Base-by-base conservation (phyloP, 2,113 vertebrate species). In the Corynorhinus townsendii region DNA sequence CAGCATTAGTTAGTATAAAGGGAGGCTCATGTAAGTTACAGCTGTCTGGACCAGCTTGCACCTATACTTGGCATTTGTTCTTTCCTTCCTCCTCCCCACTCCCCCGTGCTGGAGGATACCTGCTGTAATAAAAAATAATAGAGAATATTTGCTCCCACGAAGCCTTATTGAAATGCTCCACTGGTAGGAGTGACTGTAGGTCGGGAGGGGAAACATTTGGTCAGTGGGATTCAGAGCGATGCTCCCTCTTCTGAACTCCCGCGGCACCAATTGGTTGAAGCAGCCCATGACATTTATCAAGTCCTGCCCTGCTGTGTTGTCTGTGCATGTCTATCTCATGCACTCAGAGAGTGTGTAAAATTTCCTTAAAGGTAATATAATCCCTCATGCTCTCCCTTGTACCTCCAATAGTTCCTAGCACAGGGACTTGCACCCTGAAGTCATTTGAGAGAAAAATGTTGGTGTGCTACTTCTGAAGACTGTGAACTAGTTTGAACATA, bases 51-150 rank as follows among this genome's bases (percentile, higher is more conserved):
- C 49, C 81, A 83, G 20, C 11, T 35, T 86, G 69, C 68, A 11
- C 91, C 43, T 73, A 66, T 38, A 47, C 8, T 79, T 30, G 54
- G 80, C 1, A 0, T 84, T 84, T 86, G 38, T 52, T 81, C 56
- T 68, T 33, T 66, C 1, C 33, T n/a, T 64, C 66, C 26, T 35
- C 30, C 12, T n/a, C n/a, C 4, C 30, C 28, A 12, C 4, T 24
- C 17, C 69, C 19, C 20, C 5, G 77, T 35, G 79, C 38, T 79
- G n/a, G 35, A 83, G 24, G 52, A 86, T 56, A 84, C 49, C 79
- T 89, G 82, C 24, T 69, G 28, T 79, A 64, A 90, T 91, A 93
- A 95, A 93, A 94, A 95, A 68, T 86, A 86, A 89, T 81, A 56
- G 86, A 90, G 77, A 80, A 71, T 33, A 72, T 71, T 89, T 93